phyloP scores from a whole-genome alignment of 2,797 vertebrate genomes.

The Triplophysa yarkandensis region DNA sequence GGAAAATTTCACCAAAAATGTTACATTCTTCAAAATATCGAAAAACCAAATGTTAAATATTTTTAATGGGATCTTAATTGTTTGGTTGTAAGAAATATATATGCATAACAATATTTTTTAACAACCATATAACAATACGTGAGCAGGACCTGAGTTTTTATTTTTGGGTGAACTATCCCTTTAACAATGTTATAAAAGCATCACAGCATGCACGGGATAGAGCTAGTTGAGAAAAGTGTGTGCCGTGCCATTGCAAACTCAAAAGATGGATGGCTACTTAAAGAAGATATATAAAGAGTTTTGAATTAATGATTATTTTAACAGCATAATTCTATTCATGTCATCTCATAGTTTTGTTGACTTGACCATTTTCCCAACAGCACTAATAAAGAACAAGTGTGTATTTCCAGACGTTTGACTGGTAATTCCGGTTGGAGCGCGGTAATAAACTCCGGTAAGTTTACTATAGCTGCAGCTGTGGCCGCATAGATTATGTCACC shows the following conservation, averaged over 20 bases:
- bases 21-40: no score
- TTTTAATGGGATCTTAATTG: no score
- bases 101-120: no score
- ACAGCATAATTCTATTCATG: not conserved
- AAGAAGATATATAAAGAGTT: not conserved
- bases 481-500: constrained; percentile 40
- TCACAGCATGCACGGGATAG: no score
- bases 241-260: not conserved
- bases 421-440: constrained; percentile 13
- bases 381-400: not conserved
- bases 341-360: not conserved
- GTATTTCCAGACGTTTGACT: not conserved
- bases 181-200: no score
- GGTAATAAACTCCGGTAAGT: constrained; percentile 37
- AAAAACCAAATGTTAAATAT: no score
- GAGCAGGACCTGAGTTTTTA: no score
- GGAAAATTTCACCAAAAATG: no score
- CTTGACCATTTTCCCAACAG: not conserved
- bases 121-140: no score
- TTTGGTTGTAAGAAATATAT: no score
- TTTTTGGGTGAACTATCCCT: no score
- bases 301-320: not conserved
- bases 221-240: no score
- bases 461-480: constrained; percentile 42
- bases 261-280: not conserved